phyloP scores from a whole-genome alignment of 2,113 vertebrate genomes.

The Indicator indicator region DNA sequence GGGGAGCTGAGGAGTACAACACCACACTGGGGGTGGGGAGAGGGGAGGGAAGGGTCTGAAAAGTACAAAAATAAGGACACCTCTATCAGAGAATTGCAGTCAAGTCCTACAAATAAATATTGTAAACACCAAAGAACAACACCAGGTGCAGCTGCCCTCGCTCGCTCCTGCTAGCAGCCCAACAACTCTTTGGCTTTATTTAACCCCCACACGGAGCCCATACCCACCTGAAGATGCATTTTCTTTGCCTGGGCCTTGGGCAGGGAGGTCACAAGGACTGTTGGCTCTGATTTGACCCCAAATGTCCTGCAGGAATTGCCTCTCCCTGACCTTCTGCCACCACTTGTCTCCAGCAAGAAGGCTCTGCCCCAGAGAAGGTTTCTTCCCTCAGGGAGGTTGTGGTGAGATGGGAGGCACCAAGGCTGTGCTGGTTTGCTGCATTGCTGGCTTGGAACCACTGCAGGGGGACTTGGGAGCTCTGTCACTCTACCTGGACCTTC shows the following conservation, averaged over 20 bases:
- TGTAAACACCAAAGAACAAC: constrained; percentile 41
- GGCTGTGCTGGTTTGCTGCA: fast-evolving
- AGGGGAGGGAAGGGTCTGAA: not conserved
- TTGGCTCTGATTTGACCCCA: not conserved
- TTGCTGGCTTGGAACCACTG: fast-evolving
- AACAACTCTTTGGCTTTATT: constrained; percentile 64
- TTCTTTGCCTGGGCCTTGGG: constrained; percentile 1
- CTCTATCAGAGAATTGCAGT: constrained; percentile 35
- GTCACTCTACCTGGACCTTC: not conserved
- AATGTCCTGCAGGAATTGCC: not conserved
- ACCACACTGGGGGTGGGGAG: not conserved
- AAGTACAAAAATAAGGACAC: constrained; percentile 61
- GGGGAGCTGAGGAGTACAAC: constrained; percentile 26
- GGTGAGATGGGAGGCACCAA: fast-evolving
- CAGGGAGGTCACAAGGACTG: not conserved
- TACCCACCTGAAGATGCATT: not conserved
- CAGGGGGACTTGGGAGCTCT: fast-evolving
- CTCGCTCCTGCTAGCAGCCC: constrained; percentile 17
- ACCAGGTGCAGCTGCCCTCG: constrained; percentile 37
- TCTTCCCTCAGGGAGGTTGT: not conserved
- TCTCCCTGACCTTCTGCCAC: not conserved
- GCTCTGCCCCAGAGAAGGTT: not conserved
- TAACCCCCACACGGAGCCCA: not conserved
- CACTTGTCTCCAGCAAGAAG: fast-evolving
- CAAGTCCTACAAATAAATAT: constrained; percentile 66